These are phyloP conservation scores for Hedya salicella DNA, from an alignment of 2,888 invertebrate species.

Conservation along the genomic window DNA sequence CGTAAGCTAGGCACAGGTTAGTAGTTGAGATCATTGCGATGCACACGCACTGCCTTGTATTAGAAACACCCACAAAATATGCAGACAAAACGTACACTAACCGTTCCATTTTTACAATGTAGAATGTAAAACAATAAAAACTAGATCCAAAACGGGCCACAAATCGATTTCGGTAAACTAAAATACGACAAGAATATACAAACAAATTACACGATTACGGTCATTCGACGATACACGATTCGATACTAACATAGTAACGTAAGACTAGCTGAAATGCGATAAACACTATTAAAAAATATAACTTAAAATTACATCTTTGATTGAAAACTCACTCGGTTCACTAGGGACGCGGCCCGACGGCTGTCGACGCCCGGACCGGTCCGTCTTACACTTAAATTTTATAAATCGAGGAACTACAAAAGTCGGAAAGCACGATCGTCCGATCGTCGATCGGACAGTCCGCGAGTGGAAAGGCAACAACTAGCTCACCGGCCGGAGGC, in stretches of 20 bases:
- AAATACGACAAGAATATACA: constrained; percentile 79
- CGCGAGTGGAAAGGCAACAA: constrained; percentile 56
- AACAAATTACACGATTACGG: constrained; percentile 68
- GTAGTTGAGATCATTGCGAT: constrained; percentile 84
- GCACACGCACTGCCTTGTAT: constrained; percentile 77
- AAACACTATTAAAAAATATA: constrained; percentile 78
- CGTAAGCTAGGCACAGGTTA: constrained; percentile 77
- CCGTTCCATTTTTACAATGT: constrained; percentile 71
- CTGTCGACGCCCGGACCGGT: constrained; percentile 61
- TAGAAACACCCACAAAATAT: constrained; percentile 81
- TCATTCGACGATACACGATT: constrained; percentile 70
- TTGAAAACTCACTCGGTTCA: constrained; percentile 82
- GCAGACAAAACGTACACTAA: constrained; percentile 74
- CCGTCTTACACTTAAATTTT: constrained; percentile 51
- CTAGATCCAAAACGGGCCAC: constrained; percentile 59
- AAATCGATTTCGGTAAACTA: constrained; percentile 63
- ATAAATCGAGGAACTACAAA: constrained; percentile 75
- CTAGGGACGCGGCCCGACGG: constrained; percentile 44
- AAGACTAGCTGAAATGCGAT: constrained; percentile 85
- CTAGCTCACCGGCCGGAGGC: constrained; percentile 63
- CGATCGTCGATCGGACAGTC: constrained; percentile 46
- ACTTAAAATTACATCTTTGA: constrained; percentile 84
- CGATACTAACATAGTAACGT: constrained; percentile 79
- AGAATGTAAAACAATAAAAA: constrained; percentile 67
- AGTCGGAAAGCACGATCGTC: constrained; percentile 65